Percentiles rank a stretch among this genome's conserved stretches.
These are phyloP conservation scores for Macquaria ambigua DNA, from an alignment of 2,113 vertebrate genomes.

Conservation along the genomic window DNA sequence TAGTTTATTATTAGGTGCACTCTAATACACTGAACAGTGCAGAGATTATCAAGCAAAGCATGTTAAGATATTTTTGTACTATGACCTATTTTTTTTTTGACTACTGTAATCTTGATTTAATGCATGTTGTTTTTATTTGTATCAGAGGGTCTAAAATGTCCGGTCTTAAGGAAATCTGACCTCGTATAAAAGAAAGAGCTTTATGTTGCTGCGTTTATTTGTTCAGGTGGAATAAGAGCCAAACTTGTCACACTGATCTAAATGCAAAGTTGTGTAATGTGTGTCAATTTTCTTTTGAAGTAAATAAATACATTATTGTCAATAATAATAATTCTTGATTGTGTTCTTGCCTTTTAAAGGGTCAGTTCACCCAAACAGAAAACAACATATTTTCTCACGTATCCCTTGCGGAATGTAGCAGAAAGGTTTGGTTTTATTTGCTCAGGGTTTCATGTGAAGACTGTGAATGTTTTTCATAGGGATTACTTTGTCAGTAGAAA, in stretches of 20 bases:
- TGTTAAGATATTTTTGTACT: constrained; percentile 70
- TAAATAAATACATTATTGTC: constrained; percentile 36
- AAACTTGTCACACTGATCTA: constrained; percentile 1
- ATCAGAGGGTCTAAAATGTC: constrained; percentile 4
- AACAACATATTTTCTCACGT: not conserved
- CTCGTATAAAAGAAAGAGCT: constrained; percentile 30
- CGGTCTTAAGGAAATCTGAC: not conserved
- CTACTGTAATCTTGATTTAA: constrained; percentile 38
- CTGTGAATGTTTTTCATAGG: not conserved
- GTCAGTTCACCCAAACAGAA: not conserved
- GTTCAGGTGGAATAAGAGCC: constrained; percentile 17
- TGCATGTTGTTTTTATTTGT: constrained; percentile 57
- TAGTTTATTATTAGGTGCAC: constrained; percentile 17
- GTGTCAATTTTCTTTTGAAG: constrained; percentile 27
- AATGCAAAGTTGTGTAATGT: constrained; percentile 23
- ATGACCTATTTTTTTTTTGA: constrained; percentile 40
- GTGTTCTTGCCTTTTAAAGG: not conserved
- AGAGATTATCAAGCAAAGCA: constrained; percentile 45
- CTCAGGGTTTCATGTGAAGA: not conserved
- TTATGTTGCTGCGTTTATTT: constrained; percentile 31
- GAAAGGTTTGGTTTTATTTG: not conserved
- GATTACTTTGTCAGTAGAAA: not conserved
- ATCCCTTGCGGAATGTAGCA: not conserved
- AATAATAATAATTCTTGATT: not conserved
- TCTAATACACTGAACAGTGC: constrained; percentile 40